Conservation (phyloP, 2,113 vertebrate species). For the Calyptomena viridis region DNA sequence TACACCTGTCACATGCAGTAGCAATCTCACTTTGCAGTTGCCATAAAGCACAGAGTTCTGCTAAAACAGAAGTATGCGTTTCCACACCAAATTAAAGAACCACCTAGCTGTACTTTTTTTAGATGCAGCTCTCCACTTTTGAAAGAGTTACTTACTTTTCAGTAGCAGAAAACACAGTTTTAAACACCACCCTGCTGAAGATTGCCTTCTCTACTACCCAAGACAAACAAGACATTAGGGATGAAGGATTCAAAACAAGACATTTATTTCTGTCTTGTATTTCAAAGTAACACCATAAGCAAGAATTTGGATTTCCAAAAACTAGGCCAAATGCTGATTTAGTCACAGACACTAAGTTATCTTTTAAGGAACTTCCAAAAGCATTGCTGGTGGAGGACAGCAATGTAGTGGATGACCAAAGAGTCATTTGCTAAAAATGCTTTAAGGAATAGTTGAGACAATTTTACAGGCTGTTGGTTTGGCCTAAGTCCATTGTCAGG, state of each 20-base stretch:
- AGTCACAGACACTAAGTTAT: background rate
- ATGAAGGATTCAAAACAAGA: background rate
- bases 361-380: background rate
- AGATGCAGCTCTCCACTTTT: background rate
- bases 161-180: background rate
- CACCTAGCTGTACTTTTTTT: background rate
- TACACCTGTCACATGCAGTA: background rate
- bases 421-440: background rate
- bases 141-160: background rate
- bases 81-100: background rate
- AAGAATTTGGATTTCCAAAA: background rate
- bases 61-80: background rate
- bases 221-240: background rate
- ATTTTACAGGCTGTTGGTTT: background rate
- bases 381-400: background rate
- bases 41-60: background rate
- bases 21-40: background rate
- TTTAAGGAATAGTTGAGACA: background rate
- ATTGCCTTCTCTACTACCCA: background rate
- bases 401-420: background rate
- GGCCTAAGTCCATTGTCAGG: background rate
- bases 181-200: background rate
- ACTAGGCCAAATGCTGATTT: background rate
- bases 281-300: background rate
- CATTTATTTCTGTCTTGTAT: background rate